These are phyloP conservation scores for Pomphorhynchus laevis DNA, from an alignment of 1,140 invertebrate species.

Conservation along the genomic window DNA sequence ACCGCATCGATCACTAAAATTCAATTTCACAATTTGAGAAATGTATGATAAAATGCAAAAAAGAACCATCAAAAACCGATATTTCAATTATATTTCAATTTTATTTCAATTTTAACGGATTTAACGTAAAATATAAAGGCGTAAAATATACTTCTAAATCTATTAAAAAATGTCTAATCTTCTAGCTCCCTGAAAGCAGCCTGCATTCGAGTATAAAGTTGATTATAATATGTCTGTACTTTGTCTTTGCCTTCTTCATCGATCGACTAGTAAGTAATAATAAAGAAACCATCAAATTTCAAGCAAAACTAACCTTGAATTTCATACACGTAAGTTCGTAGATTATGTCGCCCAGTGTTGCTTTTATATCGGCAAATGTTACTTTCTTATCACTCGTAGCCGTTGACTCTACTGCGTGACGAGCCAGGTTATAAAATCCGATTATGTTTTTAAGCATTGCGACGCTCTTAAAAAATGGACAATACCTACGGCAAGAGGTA, in stretches of 20 bases:
- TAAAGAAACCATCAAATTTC: conserved; percentile 11
- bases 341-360: conserved; percentile 68
- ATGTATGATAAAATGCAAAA: too few species aligned
- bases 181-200: conserved; percentile 70
- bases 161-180: conserved; percentile 37
- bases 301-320: conserved; percentile 41
- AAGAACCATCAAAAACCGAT: too few species aligned
- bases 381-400: conserved; percentile 95
- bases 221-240: conserved; percentile 62
- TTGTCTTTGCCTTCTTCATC: conserved; percentile 82
- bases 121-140: too few species aligned
- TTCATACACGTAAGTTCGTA: conserved; percentile 97
- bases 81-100: too few species aligned
- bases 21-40: too few species aligned
- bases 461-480: conserved; percentile 97
- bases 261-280: conserved; percentile 35
- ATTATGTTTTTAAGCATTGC: conserved; percentile 97
- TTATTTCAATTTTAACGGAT: too few species aligned
- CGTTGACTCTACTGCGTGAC: conserved; percentile 77
- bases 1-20: too few species aligned
- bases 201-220: conserved; percentile 20
- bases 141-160: too few species aligned
- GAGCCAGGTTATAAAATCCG: conserved; percentile 77
- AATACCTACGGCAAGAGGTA: conserved; percentile 31
- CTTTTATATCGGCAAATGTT: conserved; percentile 80